Evolutionary conservation across 2,797 vertebrate species (phyloP).

Genomic region (Sparus aurata): DNA sequence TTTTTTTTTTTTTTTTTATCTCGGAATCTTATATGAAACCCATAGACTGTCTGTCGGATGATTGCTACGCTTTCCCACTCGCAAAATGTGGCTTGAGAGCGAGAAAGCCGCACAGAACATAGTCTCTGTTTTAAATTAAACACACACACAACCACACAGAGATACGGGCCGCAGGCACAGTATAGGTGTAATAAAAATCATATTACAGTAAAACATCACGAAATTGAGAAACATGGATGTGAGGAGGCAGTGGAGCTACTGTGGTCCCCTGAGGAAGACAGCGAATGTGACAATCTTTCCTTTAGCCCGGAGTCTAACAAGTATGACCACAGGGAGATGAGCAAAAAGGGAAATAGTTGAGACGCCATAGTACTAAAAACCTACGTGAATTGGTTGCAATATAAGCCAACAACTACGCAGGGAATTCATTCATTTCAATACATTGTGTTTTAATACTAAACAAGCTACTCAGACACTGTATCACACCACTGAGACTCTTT

Average conservation of each 20-base stretch:
- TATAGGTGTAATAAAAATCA: constrained; percentile 64
- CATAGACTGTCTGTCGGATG: constrained; percentile 57
- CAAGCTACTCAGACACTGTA: constrained; percentile 33
- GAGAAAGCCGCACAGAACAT: constrained; percentile 39
- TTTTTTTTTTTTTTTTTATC: constrained; percentile 57
- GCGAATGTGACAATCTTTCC: constrained; percentile 38
- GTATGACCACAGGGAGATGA: constrained; percentile 52
- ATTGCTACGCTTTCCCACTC: constrained; percentile 47
- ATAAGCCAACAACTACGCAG: constrained; percentile 47
- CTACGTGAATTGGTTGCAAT: constrained; percentile 45
- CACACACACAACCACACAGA: constrained; percentile 27
- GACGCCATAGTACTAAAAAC: constrained; percentile 42
- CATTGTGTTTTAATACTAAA: constrained; percentile 46
- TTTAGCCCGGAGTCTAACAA: constrained; percentile 44
- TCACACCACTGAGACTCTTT: constrained; percentile 50
- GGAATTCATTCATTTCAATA: constrained; percentile 59
- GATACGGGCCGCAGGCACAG: constrained; percentile 38
- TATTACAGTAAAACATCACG: constrained; percentile 46
- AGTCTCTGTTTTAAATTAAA: constrained; percentile 70
- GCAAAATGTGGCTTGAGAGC: constrained; percentile 36
- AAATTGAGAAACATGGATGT: constrained; percentile 51
- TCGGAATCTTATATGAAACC: constrained; percentile 73
- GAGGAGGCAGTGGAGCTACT: constrained; percentile 45
- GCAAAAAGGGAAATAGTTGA: constrained; percentile 35
- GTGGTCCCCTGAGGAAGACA: constrained; percentile 41